A percentile compares a stretch with the other conserved stretches of the same genome.
These are phyloP conservation scores for Salpingus planirostris DNA, from an alignment of 2,888 invertebrate genomes.

Conservation along the genomic window DNA sequence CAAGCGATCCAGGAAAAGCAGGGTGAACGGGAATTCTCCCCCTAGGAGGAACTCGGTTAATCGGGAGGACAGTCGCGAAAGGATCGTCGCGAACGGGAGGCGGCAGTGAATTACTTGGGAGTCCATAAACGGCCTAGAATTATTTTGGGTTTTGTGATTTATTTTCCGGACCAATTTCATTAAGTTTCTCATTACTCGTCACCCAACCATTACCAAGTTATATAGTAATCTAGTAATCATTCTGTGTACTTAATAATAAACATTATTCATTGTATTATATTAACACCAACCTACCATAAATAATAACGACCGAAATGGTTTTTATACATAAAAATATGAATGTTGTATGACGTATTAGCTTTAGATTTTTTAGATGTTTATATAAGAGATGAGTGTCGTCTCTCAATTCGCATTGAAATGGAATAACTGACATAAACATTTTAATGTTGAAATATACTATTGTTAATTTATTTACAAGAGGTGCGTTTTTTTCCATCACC, in stretches of 20 bases:
- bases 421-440: constrained; percentile 30
- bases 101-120: constrained; percentile 38
- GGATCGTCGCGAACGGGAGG: constrained; percentile 43
- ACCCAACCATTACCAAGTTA: too few species aligned
- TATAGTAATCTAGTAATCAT: too few species aligned
- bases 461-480: constrained; percentile 30
- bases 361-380: constrained; percentile 16
- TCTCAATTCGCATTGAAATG: constrained; percentile 30
- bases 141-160: too few species aligned
- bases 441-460: constrained; percentile 37
- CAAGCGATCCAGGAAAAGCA: constrained; percentile 63
- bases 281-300: too few species aligned
- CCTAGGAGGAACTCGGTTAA: constrained; percentile 53
- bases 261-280: too few species aligned
- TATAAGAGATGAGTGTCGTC: too few species aligned
- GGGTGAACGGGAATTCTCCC: constrained; percentile 53
- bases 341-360: constrained; percentile 27
- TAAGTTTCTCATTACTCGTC: too few species aligned
- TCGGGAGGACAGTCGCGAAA: constrained; percentile 60
- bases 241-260: too few species aligned
- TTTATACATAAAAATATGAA: constrained; percentile 21
- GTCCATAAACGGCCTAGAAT: too few species aligned
- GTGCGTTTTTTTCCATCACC: too few species aligned
- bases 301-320: constrained; percentile 22
- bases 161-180: too few species aligned